Evolutionary conservation across 2,113 vertebrate genomes (phyloP).

Genomic region (Anseranas semipalmata): DNA sequence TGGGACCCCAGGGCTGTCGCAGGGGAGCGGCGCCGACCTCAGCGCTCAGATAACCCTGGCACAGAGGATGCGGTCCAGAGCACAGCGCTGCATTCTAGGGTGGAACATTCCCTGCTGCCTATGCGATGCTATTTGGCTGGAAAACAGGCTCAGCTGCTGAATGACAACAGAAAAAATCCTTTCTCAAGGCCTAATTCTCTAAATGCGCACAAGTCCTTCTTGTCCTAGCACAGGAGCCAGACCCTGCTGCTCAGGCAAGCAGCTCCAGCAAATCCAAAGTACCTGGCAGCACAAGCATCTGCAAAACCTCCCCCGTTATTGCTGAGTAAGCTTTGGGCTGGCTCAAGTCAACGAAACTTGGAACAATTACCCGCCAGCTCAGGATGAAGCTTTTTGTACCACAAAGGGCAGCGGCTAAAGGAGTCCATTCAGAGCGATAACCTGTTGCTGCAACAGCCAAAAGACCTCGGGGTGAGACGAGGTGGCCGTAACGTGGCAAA

Average conservation of each 20-base stretch:
- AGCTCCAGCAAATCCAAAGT: neutral
- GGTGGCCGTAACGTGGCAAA: neutral
- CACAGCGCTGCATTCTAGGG: fast-evolving
- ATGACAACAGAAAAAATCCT: neutral
- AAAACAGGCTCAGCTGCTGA: neutral
- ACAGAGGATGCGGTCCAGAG: fast-evolving
- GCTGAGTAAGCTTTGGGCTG: neutral
- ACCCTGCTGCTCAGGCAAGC: fast-evolving
- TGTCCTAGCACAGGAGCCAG: neutral
- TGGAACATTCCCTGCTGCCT: neutral
- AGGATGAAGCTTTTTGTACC: neutral
- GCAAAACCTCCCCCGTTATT: neutral
- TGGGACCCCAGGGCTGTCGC: too few relatives aligned
- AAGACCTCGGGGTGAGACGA: neutral
- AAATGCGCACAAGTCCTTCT: fast-evolving
- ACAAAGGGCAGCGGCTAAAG: neutral
- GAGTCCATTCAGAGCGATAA: neutral
- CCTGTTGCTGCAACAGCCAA: neutral
- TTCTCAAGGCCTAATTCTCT: neutral
- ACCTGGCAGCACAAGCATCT: fast-evolving
- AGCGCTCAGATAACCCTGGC: too few relatives aligned
- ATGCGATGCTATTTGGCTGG: neutral
- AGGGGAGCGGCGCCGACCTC: too few relatives aligned
- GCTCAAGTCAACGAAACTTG: neutral
- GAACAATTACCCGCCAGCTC: neutral